These are phyloP conservation scores for Channa argus DNA, from an alignment of 2,113 vertebrate species.

Conservation along the genomic window DNA sequence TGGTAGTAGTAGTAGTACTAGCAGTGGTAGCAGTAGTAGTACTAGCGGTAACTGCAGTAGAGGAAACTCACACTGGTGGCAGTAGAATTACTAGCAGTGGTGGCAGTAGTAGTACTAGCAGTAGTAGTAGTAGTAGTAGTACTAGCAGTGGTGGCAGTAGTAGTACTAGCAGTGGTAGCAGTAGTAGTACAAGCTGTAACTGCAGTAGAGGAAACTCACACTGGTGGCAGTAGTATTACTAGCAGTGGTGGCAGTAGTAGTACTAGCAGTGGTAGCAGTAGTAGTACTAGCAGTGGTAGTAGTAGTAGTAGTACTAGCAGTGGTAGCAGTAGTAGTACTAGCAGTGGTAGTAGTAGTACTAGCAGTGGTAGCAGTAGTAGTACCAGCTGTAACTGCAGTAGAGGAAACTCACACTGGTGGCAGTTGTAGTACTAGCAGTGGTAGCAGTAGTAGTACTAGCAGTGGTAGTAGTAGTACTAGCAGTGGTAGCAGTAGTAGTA, in stretches of 20 bases:
- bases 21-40: neutral
- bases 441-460: neutral
- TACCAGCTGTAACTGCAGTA: too few relatives aligned
- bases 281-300: neutral
- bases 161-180: neutral
- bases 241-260: neutral
- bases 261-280: neutral
- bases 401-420: too few relatives aligned
- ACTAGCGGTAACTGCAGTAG: neutral
- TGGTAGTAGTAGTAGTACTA: too few relatives aligned
- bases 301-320: too few relatives aligned
- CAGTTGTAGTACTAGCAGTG: neutral
- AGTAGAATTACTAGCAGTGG: too few relatives aligned
- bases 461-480: neutral
- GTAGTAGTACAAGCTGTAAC: neutral
- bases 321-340: neutral
- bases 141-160: neutral
- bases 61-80: slow-evolving; percentile 79
- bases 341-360: neutral
- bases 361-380: neutral
- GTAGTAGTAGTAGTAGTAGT: neutral
- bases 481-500: neutral
- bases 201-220: too few relatives aligned
- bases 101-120: neutral
- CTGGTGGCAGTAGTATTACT: too few relatives aligned